phyloP scores from a whole-genome alignment of 2,113 vertebrate genomes.

The Tautogolabrus adspersus region DNA sequence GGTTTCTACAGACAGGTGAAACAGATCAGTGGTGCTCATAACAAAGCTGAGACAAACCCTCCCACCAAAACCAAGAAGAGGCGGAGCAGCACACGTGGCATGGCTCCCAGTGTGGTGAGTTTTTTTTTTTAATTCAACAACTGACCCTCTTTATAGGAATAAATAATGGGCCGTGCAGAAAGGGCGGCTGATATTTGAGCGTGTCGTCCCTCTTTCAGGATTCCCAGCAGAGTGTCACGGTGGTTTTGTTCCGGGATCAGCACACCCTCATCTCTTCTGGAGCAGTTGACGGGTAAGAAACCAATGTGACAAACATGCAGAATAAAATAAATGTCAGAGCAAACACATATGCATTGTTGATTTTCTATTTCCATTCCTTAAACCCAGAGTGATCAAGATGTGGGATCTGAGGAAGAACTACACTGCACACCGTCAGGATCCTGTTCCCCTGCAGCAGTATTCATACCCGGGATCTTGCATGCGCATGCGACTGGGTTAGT shows the following conservation, averaged over 20 bases:
- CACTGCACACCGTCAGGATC: slow-evolving; percentile 86
- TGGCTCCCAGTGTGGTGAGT: slow-evolving; percentile 94
- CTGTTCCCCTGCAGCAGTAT: slow-evolving; percentile 86
- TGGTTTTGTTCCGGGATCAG: slow-evolving; percentile 93
- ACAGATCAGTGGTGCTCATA: slow-evolving; percentile 95
- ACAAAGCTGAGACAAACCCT: slow-evolving; percentile 87
- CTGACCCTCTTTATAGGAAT: neutral
- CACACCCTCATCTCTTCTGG: slow-evolving; percentile 94
- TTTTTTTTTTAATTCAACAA: neutral
- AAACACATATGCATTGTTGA: neutral
- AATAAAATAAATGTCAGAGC: neutral
- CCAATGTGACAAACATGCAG: neutral
- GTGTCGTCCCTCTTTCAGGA: slow-evolving; percentile 81
- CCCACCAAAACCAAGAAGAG: slow-evolving; percentile 89
- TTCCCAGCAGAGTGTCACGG: slow-evolving; percentile 96
- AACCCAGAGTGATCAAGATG: slow-evolving; percentile 91
- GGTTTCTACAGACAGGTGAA: slow-evolving; percentile 97
- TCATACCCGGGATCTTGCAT: slow-evolving; percentile 92
- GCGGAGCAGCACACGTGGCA: slow-evolving; percentile 83
- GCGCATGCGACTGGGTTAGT: slow-evolving; percentile 90
- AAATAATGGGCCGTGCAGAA: neutral
- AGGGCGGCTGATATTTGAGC: neutral
- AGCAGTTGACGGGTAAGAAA: slow-evolving; percentile 95
- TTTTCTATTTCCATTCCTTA: slow-evolving; percentile 13
- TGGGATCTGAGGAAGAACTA: slow-evolving; percentile 98